Percentiles rank a stretch among this genome's conserved stretches.
phyloP scores from a whole-genome alignment of 2,113 vertebrate species.

The Pelobates fuscus region DNA sequence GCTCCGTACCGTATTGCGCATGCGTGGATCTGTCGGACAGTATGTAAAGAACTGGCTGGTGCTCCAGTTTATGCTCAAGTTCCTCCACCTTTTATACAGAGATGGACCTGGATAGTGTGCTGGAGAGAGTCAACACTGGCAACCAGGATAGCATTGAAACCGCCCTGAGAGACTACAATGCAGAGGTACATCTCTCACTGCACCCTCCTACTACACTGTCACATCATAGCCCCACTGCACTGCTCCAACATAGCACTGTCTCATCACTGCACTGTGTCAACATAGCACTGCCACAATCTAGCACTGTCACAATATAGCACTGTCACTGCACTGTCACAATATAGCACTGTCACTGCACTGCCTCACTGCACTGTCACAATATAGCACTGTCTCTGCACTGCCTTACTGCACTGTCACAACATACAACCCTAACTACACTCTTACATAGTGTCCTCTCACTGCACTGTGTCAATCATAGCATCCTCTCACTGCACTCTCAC shows the following conservation, averaged over 20 bases:
- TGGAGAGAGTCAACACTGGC: conserved; percentile 59
- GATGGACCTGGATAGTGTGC: conserved; percentile 62
- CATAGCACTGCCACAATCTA: no score
- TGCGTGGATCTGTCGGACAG: background rate
- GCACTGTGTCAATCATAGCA: no score
- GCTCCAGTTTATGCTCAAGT: background rate
- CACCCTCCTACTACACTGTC: background rate
- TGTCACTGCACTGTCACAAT: no score
- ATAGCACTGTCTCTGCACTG: conserved; percentile 1
- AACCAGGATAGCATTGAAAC: conserved; percentile 59
- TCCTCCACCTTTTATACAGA: conserved; percentile 39
- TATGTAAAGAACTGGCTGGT: conserved; percentile 2
- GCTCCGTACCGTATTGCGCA: conserved; percentile 8
- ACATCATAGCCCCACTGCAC: no score
- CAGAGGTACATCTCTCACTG: conserved; percentile 63
- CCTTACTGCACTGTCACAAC: background rate
- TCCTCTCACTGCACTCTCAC: no score
- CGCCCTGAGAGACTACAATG: conserved; percentile 67
- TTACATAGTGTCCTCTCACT: no score
- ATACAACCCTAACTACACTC: no score
- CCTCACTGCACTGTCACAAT: background rate
- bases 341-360: background rate
- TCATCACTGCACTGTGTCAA: no score
- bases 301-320: no score
- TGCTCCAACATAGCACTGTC: no score